These are phyloP conservation scores for Dicentrarchus labrax DNA, from an alignment of 2,113 vertebrate species.

Conservation along the genomic window DNA sequence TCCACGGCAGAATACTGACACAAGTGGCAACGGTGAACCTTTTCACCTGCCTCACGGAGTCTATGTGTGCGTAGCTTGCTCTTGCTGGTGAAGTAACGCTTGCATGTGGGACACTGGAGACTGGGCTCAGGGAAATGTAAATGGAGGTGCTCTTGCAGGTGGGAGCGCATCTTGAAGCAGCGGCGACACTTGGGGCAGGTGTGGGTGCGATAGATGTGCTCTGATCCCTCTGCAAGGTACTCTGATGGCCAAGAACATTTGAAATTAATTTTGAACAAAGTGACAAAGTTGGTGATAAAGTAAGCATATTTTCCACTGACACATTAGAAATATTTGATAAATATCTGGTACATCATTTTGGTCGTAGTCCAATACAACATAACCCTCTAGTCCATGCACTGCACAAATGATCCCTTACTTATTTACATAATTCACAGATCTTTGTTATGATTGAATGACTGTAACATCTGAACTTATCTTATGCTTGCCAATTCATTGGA, in stretches of 20 bases:
- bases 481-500: no score
- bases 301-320: background rate
- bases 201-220: conserved; percentile 92
- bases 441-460: no score
- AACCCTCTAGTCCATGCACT: no score
- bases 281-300: background rate
- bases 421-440: no score
- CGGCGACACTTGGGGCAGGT: conserved; percentile 95
- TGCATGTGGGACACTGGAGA: conserved; percentile 95
- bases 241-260: conserved; percentile 72
- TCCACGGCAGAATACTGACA: conserved; percentile 95
- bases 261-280: background rate
- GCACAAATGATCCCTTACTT: no score
- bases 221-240: conserved; percentile 82
- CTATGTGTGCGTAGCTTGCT: conserved; percentile 95
- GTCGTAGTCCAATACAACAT: no score
- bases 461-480: no score
- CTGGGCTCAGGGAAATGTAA: conserved; percentile 94
- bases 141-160: conserved; percentile 93
- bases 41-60: conserved; percentile 91
- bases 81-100: conserved; percentile 95
- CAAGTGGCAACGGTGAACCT: conserved; percentile 89
- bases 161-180: conserved; percentile 96
- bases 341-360: no score
- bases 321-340: background rate